Conservation (phyloP, 2,113 vertebrate genomes). For the Elaphurus davidianus region DNA sequence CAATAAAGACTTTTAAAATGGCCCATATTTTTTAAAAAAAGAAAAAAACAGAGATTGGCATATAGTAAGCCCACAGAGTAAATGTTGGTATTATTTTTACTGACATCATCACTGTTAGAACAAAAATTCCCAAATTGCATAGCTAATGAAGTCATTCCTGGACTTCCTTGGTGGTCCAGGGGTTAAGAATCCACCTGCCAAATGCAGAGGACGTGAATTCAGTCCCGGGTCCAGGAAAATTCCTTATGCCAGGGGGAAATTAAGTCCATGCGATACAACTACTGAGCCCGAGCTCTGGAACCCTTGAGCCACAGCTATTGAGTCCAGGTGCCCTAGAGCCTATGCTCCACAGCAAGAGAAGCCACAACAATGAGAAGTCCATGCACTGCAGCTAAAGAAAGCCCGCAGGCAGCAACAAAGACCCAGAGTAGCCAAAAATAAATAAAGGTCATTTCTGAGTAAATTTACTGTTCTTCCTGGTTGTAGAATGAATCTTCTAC, state of each 20-base stretch:
- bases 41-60: not conserved
- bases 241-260: not conserved
- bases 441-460: not conserved
- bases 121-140: not conserved
- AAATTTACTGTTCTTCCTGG: not conserved
- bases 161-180: not conserved
- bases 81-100: no score
- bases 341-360: not conserved
- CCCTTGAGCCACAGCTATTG: not conserved
- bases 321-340: not conserved
- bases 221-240: not conserved
- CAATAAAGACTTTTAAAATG: not conserved
- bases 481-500: not conserved
- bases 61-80: not conserved
- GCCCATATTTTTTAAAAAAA: not conserved
- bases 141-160: not conserved
- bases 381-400: not conserved
- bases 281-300: not conserved
- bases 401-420: not conserved
- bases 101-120: not conserved
- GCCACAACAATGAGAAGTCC: not conserved
- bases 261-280: not conserved
- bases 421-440: not conserved
- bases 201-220: not conserved
- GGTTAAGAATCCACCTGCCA: not conserved